Percentiles rank a stretch among this genome's conserved stretches.
Evolutionary conservation across 2,797 vertebrate species (phyloP).

Genomic region (Rhinoraja longicauda): DNA sequence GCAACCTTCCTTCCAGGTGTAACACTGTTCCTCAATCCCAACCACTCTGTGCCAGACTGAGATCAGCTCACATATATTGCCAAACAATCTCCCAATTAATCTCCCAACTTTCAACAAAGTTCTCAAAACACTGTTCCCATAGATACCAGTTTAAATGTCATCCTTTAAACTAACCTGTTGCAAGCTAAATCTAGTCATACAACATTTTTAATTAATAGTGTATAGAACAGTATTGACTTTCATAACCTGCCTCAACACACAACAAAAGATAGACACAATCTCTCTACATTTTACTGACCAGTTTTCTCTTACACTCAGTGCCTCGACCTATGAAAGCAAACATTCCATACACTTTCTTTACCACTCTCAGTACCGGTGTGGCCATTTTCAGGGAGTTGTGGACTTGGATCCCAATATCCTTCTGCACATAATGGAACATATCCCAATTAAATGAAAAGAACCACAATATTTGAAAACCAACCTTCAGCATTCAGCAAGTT

Average conservation of each 20-base stretch:
- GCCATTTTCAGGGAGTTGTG: too few species aligned
- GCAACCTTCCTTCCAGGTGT: background rate
- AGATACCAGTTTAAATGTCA: background rate
- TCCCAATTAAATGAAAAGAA: background rate
- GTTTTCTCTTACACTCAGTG: background rate
- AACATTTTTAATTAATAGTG: background rate
- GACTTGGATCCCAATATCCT: too few species aligned
- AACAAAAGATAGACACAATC: background rate
- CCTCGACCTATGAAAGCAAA: too few species aligned
- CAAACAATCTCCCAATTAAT: background rate
- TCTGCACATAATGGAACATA: background rate
- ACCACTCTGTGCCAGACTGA: too few species aligned
- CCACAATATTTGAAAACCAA: background rate
- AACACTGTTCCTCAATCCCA: background rate
- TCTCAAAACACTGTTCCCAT: background rate
- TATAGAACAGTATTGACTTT: background rate
- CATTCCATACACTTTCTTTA: too few species aligned
- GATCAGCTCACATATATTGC: too few species aligned
- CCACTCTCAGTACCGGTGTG: too few species aligned
- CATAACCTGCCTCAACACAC: background rate
- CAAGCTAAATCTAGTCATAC: background rate
- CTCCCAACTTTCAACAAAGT: background rate
- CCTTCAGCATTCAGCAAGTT: background rate
- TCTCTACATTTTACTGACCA: background rate
- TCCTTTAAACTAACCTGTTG: background rate